phyloP scores from a whole-genome alignment of 2,797 vertebrate genomes.

The Sphenodon punctatus region DNA sequence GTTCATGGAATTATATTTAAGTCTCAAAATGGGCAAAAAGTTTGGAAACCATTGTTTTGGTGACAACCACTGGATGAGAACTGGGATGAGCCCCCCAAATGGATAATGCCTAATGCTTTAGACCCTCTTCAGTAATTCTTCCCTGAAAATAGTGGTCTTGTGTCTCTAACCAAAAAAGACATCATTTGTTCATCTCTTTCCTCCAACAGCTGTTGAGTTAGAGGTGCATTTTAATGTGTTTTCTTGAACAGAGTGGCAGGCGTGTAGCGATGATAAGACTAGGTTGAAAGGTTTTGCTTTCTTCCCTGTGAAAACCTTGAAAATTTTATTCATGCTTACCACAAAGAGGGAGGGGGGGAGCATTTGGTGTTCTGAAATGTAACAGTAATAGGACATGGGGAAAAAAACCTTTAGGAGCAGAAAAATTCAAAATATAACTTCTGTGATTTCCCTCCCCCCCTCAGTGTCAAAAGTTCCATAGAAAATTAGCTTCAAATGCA shows the following conservation, averaged over 20 bases:
- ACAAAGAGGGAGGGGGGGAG: neutral
- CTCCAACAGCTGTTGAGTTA: constrained; percentile 1
- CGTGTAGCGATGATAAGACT: neutral
- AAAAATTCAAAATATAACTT: constrained; percentile 47
- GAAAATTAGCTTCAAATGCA: constrained; percentile 61
- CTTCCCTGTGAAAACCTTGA: neutral
- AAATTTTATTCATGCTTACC: neutral
- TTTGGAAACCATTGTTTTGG: too few relatives aligned
- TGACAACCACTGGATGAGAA: neutral
- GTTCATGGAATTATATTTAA: too few relatives aligned
- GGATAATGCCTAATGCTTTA: neutral
- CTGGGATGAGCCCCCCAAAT: constrained; percentile 8
- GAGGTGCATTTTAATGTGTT: constrained; percentile 14
- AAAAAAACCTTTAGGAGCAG: constrained; percentile 3
- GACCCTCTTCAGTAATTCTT: neutral
- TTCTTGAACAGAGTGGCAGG: constrained; percentile 10
- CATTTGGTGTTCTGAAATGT: constrained; percentile 4
- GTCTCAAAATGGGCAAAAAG: too few relatives aligned
- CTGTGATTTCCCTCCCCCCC: constrained; percentile 18
- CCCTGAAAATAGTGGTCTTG: neutral
- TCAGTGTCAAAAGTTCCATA: constrained; percentile 63
- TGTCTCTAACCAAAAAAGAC: neutral
- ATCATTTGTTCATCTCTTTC: neutral
- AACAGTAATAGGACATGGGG: neutral
- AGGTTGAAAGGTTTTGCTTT: constrained; percentile 7